These are phyloP conservation scores for Microlaimidae sp. DNA, from an alignment of 2,888 invertebrate species.

Conservation along the genomic window DNA sequence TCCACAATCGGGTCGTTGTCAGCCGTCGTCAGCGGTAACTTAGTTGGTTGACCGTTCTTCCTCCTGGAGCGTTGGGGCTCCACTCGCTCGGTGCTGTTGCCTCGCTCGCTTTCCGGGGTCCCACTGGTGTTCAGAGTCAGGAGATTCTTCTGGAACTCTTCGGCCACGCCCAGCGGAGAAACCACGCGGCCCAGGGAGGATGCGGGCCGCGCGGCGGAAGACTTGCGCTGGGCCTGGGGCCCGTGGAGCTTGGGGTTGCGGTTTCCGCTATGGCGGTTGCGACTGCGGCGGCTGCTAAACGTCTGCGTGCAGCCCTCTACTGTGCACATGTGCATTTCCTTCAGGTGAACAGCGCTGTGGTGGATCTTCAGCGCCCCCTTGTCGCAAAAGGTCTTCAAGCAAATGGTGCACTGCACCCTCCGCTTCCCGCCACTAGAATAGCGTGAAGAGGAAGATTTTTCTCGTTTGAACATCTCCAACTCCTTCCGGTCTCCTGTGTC, in stretches of 20 bases:
- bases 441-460: no score
- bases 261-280: slow-evolving; percentile 91
- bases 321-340: slow-evolving; percentile 99
- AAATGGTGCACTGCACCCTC: slow-evolving; percentile 90
- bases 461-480: no score
- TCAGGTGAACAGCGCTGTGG: slow-evolving; percentile 89
- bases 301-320: slow-evolving; percentile 98
- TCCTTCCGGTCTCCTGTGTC: no score
- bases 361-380: slow-evolving; percentile 98
- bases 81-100: no score
- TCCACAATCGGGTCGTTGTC: no score
- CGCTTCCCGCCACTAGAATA: no score
- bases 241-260: slow-evolving; percentile 95
- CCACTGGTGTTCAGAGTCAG: no score
- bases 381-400: slow-evolving; percentile 96
- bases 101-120: no score
- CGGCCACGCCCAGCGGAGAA: slow-evolving; percentile 12
- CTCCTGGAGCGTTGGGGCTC: no score
- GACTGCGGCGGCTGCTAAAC: slow-evolving; percentile 86
- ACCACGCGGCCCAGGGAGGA: slow-evolving; percentile 19
- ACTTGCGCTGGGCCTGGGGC: slow-evolving; percentile 48
- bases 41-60: not conserved
- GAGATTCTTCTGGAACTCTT: no score
- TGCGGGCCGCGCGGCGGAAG: not conserved
- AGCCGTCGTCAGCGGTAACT: no score